Evolutionary conservation across 2,888 invertebrate species (phyloP).

Genomic region (Pterostichus niger): DNA sequence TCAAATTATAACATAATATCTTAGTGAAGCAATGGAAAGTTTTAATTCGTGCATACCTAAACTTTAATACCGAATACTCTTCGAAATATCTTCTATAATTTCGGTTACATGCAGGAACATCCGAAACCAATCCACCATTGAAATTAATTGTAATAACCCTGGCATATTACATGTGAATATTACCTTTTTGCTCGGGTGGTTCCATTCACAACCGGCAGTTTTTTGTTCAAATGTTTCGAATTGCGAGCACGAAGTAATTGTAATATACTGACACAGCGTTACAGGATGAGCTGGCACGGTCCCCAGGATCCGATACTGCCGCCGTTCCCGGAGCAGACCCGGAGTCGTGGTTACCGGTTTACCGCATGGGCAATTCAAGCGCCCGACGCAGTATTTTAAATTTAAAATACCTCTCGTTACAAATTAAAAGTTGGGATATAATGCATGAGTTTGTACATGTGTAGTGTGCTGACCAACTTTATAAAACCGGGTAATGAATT

Average conservation of each 20-base stretch:
- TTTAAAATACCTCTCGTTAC: slow-evolving; percentile 49
- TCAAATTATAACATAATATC: no score
- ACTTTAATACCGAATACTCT: background rate
- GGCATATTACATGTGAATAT: slow-evolving; percentile 45
- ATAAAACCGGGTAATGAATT: slow-evolving; percentile 35
- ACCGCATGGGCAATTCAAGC: slow-evolving; percentile 29
- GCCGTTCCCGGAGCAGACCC: background rate
- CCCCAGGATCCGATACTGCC: background rate
- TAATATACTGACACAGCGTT: slow-evolving; percentile 27
- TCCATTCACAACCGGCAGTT: slow-evolving; percentile 34
- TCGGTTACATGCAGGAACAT: background rate
- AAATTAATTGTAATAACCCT: slow-evolving; percentile 39
- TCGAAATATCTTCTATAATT: background rate
- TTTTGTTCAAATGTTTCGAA: slow-evolving; percentile 31
- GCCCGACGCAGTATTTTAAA: slow-evolving; percentile 50
- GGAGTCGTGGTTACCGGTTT: slow-evolving; percentile 20
- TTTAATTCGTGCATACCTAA: slow-evolving; percentile 5
- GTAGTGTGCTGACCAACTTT: background rate
- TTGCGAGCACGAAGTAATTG: slow-evolving; percentile 39
- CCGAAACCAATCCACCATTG: slow-evolving; percentile 19
- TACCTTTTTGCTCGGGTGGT: slow-evolving; percentile 45
- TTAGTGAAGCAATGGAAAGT: background rate
- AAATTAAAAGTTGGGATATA: slow-evolving; percentile 28
- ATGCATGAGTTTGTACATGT: background rate
- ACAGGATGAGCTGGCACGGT: slow-evolving; percentile 3